Evolutionary conservation across 2,113 vertebrate genomes (phyloP).

Genomic region (Sceloporus undulatus): DNA sequence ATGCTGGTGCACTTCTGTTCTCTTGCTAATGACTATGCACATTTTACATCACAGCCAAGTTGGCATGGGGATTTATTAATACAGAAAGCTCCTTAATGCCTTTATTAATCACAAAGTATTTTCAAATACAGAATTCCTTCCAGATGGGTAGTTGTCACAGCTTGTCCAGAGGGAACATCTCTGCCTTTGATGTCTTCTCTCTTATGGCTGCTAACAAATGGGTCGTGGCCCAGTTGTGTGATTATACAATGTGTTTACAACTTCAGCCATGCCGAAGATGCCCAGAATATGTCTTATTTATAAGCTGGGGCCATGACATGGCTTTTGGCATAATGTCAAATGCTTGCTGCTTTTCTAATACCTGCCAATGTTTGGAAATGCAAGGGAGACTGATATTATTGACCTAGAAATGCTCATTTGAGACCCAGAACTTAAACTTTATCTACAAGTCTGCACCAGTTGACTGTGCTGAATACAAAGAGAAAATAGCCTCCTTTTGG

Average conservation of each 20-base stretch:
- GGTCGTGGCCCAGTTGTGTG: slow-evolving; percentile 64
- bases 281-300: slow-evolving; percentile 67
- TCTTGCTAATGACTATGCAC: slow-evolving; percentile 14
- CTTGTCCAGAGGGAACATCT: slow-evolving; percentile 54
- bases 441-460: background rate
- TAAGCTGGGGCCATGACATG: slow-evolving; percentile 54
- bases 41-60: slow-evolving; percentile 30
- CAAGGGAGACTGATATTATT: slow-evolving; percentile 8
- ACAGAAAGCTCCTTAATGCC: slow-evolving; percentile 40
- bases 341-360: slow-evolving; percentile 30
- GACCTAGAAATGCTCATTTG: slow-evolving; percentile 21
- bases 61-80: slow-evolving; percentile 45
- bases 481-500: no score
- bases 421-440: background rate
- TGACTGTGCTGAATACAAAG: background rate
- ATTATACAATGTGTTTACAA: slow-evolving; percentile 64
- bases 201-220: slow-evolving; percentile 61
- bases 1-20: background rate
- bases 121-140: slow-evolving; percentile 49
- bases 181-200: slow-evolving; percentile 67
- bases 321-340: slow-evolving; percentile 47
- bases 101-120: slow-evolving; percentile 56
- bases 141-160: slow-evolving; percentile 61
- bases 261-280: slow-evolving; percentile 49
- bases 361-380: slow-evolving; percentile 18